Base-by-base conservation (phyloP, 2,888 invertebrate species). In the Blera fallax region DNA sequence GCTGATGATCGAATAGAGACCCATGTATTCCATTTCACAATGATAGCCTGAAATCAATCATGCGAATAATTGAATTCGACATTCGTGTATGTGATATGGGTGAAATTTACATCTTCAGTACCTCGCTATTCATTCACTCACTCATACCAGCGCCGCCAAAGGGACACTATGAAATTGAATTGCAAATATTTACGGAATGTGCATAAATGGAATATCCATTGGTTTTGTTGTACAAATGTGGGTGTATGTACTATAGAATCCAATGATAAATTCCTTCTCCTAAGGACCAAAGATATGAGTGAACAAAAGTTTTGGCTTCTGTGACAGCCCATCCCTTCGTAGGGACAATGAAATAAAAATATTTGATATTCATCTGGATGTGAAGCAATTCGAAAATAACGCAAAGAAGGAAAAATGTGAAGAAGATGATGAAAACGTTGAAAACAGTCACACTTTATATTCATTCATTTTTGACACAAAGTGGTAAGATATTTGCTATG, bases 151-250 rank as follows among this genome's bases (percentile, higher is more conserved):
- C 11, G 45, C 45, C 56, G 65, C 74, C 74, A 37, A 65, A 65
- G 65, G 74, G 56, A 76, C 74, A 76, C 74, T 65, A 27, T 56
- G 74, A 76, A 74, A 76, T 76, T 76, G 74, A 76, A 76, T 76
- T 76, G 74, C 74, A 76, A 76, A 76, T 76, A 76, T 76, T 76
- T 65, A 56, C 45, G 74, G 65, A 65, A 76, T 76, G 74, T 76
- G 74, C 74, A 76, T 65, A 73, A 76, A 64, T 65, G 74, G 43
- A 74, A 64, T 64, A 74, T 74, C 62, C 54, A 56, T 34, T 43
- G 56, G 34, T 52, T 69, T 56, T 54, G 54, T 29, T 45, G 54
- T n/a, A 29, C 54, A 74, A 54, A 64, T 64, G 54, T 64, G 43
- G 64, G 14, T 45, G 32, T 64, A 24, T 43, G 24, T 52, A 32